Evolutionary conservation across 2,888 invertebrate species (phyloP).

Genomic region (Athetis lepigone): DNA sequence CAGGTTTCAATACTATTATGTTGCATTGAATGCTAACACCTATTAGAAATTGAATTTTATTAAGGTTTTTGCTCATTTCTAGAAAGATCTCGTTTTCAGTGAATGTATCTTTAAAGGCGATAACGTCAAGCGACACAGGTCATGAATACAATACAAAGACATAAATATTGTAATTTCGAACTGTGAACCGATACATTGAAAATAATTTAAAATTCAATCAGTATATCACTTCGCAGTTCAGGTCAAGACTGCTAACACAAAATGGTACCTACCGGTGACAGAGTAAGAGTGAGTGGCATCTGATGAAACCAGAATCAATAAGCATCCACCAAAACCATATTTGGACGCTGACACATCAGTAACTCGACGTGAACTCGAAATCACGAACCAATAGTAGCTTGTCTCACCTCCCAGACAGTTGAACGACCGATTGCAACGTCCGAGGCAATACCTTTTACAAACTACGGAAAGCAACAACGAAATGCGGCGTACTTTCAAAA

Average conservation of each 20-base stretch:
- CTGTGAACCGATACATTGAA: neutral
- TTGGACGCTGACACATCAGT: slow-evolving; percentile 21
- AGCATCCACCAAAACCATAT: slow-evolving; percentile 16
- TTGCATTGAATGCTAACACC: slow-evolving; percentile 13
- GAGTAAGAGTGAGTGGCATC: no score
- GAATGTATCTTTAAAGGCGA: slow-evolving; percentile 2
- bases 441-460: slow-evolving; percentile 64
- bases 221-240: neutral
- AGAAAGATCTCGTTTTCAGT: neutral
- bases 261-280: no score
- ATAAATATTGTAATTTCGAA: neutral
- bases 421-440: slow-evolving; percentile 74
- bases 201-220: slow-evolving; percentile 25
- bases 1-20: slow-evolving; percentile 12
- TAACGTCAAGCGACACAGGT: slow-evolving; percentile 7
- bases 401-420: slow-evolving; percentile 61
- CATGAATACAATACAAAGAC: slow-evolving; percentile 24
- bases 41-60: slow-evolving; percentile 15
- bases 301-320: slow-evolving; percentile 6
- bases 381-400: slow-evolving; percentile 59
- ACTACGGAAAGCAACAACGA: slow-evolving; percentile 65
- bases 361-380: slow-evolving; percentile 44
- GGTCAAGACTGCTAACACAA: neutral
- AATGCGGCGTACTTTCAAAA: slow-evolving; percentile 70
- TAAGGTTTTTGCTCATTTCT: neutral